phyloP scores from a whole-genome alignment of 1,140 invertebrate species.

The Drosophila nigrodunni region DNA sequence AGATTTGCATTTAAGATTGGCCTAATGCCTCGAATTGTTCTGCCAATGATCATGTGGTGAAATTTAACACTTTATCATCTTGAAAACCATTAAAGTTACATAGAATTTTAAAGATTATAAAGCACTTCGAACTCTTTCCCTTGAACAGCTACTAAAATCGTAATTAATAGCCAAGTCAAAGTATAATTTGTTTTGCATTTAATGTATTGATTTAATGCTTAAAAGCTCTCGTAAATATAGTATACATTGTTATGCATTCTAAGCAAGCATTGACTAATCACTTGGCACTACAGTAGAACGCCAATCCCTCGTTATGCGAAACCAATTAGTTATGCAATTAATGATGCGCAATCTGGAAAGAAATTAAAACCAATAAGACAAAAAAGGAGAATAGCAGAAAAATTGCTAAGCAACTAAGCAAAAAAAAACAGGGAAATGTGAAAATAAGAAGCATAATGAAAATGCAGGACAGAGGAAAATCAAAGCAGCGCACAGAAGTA shows the following conservation, averaged over 20 bases:
- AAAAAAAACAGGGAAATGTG: not conserved
- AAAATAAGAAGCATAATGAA: conserved; percentile 12
- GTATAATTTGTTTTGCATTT: no score
- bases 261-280: conserved; percentile 1
- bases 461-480: conserved; percentile 39
- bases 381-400: not conserved
- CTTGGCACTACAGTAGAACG: not conserved
- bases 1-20: conserved; percentile 46
- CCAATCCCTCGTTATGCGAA: conserved; percentile 35
- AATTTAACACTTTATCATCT: not conserved
- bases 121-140: no score
- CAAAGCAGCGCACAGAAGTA: conserved; percentile 34
- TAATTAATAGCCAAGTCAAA: no score
- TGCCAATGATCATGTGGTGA: conserved; percentile 22
- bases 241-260: not conserved
- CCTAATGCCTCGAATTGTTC: conserved; percentile 35
- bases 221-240: no score
- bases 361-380: conserved; percentile 1
- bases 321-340: conserved; percentile 75
- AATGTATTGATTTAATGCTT: no score
- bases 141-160: no score
- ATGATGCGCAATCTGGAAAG: conserved; percentile 53
- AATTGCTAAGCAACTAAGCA: not conserved
- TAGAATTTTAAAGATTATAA: not conserved
- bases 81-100: not conserved